phyloP scores from a whole-genome alignment of 2,113 vertebrate genomes.

The Takifugu flavidus region DNA sequence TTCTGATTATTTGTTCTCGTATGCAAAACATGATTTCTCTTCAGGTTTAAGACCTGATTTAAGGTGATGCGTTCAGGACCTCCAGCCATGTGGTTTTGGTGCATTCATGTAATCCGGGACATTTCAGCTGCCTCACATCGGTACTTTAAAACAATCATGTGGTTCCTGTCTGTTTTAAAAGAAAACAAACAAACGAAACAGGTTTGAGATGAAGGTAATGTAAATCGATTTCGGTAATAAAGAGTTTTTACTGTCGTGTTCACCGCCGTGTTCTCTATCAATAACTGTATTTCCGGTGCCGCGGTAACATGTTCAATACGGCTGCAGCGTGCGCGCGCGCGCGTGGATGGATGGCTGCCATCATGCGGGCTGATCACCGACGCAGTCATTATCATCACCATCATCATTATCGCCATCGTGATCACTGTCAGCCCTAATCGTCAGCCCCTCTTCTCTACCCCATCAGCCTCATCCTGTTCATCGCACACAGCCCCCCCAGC shows the following conservation, averaged over 20 bases:
- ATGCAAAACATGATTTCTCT: not conserved
- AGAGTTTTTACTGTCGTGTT: conserved; percentile 36
- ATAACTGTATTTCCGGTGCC: conserved; percentile 5
- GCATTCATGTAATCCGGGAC: too few species aligned
- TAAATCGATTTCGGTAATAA: conserved; percentile 49
- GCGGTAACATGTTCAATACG: not conserved
- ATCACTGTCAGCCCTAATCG: conserved; percentile 64
- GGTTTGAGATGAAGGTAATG: not conserved
- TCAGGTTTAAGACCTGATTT: too few species aligned
- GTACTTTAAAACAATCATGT: not conserved
- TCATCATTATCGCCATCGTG: conserved; percentile 66
- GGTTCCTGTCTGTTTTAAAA: not conserved
- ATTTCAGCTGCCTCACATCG: not conserved
- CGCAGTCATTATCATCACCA: conserved; percentile 66
- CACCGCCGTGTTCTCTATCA: not conserved
- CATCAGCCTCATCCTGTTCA: conserved; percentile 63
- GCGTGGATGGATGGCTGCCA: conserved; percentile 50
- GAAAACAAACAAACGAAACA: not conserved
- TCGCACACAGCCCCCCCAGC: conserved; percentile 38
- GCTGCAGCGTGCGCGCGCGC: conserved; percentile 37
- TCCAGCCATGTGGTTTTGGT: not conserved
- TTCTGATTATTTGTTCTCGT: not conserved
- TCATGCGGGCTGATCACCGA: conserved; percentile 63
- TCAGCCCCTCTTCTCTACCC: conserved; percentile 46
- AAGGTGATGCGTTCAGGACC: not conserved